Base-by-base conservation (phyloP, 2,888 invertebrate genomes). In the Smittia sp. region DNA sequence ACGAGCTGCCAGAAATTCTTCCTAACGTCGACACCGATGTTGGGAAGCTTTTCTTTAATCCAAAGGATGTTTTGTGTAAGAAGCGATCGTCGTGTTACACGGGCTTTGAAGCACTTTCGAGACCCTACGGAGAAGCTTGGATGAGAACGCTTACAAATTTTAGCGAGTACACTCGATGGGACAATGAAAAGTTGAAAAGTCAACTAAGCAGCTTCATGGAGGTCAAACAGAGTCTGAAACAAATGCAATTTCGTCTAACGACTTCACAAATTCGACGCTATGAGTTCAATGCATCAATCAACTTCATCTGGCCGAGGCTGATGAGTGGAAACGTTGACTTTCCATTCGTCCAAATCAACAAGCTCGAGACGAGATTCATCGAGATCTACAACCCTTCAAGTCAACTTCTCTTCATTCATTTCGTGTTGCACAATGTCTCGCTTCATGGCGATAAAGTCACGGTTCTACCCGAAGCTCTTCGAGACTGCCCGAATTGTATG, bases 1-100 rank as follows among this genome's bases (percentile, higher is more conserved):
- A 79, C 79, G 73, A 80, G 68, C 76, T 78, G 75, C 76, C 80
- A 74, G 82, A 84, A 76, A 84, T 88, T 76, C 79, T 83, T 66
- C 83, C 86, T 1, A 82, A 84, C 41, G 81, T 85, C 0, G 80
- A 85, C 24, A 85, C 84, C 77, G 80, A 84, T 46, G 84, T 87
- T 75, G 89, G 88, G 46, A 86, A 81, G 82, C 87, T 85, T 80
- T 88, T 80, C 83, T 92, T 93, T 83, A 89, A 91, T 82, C 89
- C 93, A 13, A 87, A 89, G 78, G 82, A 85, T 65, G 85, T 86
- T 74, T 32, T 72, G 13, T 96, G 95, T 82, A 85, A 82, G 76
- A 87, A 88, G 63, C 72, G 72, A 18, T 72, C 72, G 39, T 84
- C 86, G 78, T 94, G 93, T 83, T 94, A 93, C 83, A 85, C 90